These are phyloP conservation scores for Neogale vison DNA, from an alignment of 2,113 vertebrate genomes.

Conservation along the genomic window DNA sequence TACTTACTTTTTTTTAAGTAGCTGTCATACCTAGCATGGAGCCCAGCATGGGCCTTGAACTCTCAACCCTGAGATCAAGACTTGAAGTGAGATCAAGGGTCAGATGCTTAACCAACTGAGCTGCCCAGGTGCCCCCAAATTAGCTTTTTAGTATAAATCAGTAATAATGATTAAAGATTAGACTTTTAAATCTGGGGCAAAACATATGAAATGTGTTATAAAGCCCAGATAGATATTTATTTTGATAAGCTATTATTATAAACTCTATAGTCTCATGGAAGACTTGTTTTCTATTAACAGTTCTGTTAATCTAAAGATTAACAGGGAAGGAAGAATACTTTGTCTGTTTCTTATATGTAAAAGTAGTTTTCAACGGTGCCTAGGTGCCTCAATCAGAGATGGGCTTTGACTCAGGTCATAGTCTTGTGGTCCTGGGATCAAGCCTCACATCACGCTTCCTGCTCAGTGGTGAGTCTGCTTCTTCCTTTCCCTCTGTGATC, in stretches of 20 bases:
- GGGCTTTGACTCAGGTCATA: no score
- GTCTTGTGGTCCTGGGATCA: no score
- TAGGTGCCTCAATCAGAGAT: no score
- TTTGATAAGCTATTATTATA: neutral
- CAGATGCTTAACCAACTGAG: neutral
- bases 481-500: no score
- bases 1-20: neutral
- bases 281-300: neutral
- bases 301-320: neutral
- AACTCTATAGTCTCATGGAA: neutral
- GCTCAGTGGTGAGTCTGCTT: no score
- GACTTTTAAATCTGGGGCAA: neutral
- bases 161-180: neutral
- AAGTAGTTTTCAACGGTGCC: neutral
- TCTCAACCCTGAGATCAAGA: neutral
- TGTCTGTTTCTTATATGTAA: neutral
- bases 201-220: neutral
- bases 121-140: neutral
- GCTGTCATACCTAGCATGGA: neutral
- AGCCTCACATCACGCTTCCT: no score
- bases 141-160: constrained; percentile 33
- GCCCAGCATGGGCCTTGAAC: neutral
- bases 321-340: neutral
- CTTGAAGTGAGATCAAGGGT: neutral
- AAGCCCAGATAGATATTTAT: neutral